Conservation (phyloP, 2,113 vertebrate genomes). For the Lipotes vexillifer region DNA sequence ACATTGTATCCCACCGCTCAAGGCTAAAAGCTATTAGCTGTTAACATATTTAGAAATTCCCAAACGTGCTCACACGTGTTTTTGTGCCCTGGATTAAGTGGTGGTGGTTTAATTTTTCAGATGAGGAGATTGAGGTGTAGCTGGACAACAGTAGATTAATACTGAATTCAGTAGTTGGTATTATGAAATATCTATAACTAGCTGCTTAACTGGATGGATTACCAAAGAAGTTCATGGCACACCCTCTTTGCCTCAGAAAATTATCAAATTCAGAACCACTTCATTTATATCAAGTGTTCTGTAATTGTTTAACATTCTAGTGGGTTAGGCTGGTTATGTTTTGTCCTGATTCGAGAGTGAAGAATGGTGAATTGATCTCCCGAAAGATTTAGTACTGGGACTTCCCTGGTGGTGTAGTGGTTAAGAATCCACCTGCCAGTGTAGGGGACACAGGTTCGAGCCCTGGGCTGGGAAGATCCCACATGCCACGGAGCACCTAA, state of each 20-base stretch:
- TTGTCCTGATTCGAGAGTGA: background rate
- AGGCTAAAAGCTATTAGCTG: background rate
- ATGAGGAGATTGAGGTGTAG: background rate
- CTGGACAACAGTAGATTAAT: background rate
- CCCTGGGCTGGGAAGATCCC: too few relatives aligned
- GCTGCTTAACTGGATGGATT: background rate
- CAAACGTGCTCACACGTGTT: background rate
- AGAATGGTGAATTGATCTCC: background rate
- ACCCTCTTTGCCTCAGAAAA: background rate
- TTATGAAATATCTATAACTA: background rate
- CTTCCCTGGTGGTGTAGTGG: too few relatives aligned
- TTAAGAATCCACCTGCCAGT: too few relatives aligned
- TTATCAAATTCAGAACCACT: background rate
- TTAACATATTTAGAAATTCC: background rate
- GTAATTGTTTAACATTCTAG: background rate
- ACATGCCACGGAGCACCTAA: too few relatives aligned
- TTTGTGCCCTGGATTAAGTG: background rate
- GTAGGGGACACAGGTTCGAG: too few relatives aligned
- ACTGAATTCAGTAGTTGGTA: background rate
- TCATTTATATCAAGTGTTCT: background rate
- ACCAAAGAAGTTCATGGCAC: background rate
- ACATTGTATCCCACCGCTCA: background rate
- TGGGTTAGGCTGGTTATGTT: slow-evolving; percentile 9
- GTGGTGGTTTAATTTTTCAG: slow-evolving; percentile 2
- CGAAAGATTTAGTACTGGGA: background rate